A percentile compares a stretch with the other conserved stretches of the same genome.
Evolutionary conservation across 64 coral and sea anemone species (phyloP).

Genomic region (Porites australiensis): DNA sequence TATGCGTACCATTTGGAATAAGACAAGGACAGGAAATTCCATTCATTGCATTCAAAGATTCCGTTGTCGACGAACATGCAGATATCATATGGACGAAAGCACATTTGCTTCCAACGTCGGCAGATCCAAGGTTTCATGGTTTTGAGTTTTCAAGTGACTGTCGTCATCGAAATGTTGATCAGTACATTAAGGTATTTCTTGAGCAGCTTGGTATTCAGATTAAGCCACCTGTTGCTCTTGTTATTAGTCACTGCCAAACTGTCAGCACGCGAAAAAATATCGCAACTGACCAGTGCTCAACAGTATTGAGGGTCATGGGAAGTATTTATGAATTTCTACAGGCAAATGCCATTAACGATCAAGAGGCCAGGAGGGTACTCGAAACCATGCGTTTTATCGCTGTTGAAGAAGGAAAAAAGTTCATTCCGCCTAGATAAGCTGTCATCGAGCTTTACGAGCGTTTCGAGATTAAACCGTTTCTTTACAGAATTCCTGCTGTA

Average conservation of each 20-base stretch:
- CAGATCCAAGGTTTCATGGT: not conserved
- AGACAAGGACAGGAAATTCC: not conserved
- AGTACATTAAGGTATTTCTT: not conserved
- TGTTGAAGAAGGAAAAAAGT: conserved; percentile 15
- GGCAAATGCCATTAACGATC: not conserved
- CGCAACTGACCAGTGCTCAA: not conserved
- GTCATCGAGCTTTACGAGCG: conserved; percentile 20
- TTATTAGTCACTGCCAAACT: conserved; percentile 53
- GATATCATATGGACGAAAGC: conserved; percentile 54
- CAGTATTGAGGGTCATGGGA: conserved; percentile 20
- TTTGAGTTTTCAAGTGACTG: not conserved
- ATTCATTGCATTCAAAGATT: conserved; percentile 34
- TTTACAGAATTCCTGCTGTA: conserved; percentile 54
- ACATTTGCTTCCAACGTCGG: not conserved
- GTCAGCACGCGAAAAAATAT: not conserved
- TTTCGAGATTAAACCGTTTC: conserved; percentile 64
- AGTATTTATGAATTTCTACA: conserved; percentile 44
- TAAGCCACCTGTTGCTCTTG: conserved; percentile 41
- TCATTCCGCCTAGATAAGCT: conserved; percentile 37
- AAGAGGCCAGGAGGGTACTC: not conserved
- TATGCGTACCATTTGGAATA: conserved; percentile 4
- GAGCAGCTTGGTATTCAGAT: not conserved
- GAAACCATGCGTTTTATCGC: conserved; percentile 4
- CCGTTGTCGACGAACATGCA: not conserved
- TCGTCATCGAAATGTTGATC: too few species aligned